Percentiles rank a stretch among this genome's conserved stretches.
phyloP scores from a whole-genome alignment of 2,888 invertebrate species.

The Perizoma affinitatum region DNA sequence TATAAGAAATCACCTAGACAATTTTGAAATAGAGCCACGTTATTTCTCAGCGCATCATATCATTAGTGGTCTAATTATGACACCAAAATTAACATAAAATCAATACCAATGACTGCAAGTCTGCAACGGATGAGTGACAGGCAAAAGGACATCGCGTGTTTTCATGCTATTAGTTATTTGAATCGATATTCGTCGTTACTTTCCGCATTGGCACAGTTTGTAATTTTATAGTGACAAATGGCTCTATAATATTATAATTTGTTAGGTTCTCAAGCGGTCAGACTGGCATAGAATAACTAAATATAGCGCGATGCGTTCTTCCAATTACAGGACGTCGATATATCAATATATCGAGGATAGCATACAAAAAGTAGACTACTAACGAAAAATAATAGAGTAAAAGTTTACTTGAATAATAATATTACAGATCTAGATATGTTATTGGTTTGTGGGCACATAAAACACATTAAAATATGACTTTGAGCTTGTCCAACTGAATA shows the following conservation, averaged over 20 bases:
- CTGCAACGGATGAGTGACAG: slow-evolving; percentile 21
- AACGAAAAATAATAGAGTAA: too few relatives aligned
- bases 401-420: too few relatives aligned
- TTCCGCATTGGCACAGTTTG: slow-evolving; percentile 11
- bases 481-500: too few relatives aligned
- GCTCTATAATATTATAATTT: neutral
- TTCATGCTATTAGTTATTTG: slow-evolving; percentile 18
- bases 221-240: slow-evolving; percentile 1
- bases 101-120: slow-evolving; percentile 15
- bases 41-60: slow-evolving; percentile 8
- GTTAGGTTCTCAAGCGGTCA: neutral
- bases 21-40: neutral
- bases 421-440: too few relatives aligned
- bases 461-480: too few relatives aligned
- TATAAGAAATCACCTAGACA: too few relatives aligned
- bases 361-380: too few relatives aligned
- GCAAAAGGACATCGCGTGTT: slow-evolving; percentile 31
- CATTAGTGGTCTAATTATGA: slow-evolving; percentile 6
- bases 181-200: slow-evolving; percentile 13
- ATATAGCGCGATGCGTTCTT: too few relatives aligned
- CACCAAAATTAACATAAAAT: slow-evolving; percentile 20
- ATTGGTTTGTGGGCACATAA: too few relatives aligned
- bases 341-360: too few relatives aligned
- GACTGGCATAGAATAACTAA: too few relatives aligned
- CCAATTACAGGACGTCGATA: too few relatives aligned